phyloP scores from a whole-genome alignment of 1,140 invertebrate genomes.

The Eumaeus atala region DNA sequence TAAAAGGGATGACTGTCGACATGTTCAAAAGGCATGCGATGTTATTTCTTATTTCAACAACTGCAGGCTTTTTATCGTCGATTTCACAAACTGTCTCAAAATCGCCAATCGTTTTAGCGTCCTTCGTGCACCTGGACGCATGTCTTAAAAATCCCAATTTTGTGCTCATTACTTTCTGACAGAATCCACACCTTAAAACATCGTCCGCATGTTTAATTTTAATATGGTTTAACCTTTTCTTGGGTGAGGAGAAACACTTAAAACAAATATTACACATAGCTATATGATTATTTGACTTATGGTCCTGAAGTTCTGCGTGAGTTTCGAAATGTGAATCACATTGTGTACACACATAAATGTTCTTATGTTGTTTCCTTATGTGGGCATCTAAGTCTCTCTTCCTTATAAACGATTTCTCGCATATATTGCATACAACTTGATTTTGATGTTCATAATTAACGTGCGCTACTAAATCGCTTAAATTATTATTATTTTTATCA shows the following conservation, averaged over 20 bases:
- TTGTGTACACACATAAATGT: slow-evolving; percentile 39
- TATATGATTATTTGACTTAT: slow-evolving; percentile 22
- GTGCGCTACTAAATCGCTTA: slow-evolving; percentile 47
- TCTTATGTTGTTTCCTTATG: slow-evolving; percentile 41
- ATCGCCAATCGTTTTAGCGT: background rate
- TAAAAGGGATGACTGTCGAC: slow-evolving; percentile 58
- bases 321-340: slow-evolving; percentile 35
- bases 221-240: slow-evolving; percentile 24
- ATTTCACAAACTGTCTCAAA: slow-evolving; percentile 16
- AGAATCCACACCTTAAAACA: slow-evolving; percentile 25
- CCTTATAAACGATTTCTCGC: slow-evolving; percentile 44
- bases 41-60: slow-evolving; percentile 49
- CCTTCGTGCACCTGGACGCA: slow-evolving; percentile 20
- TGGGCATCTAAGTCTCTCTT: slow-evolving; percentile 45
- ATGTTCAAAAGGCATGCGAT: slow-evolving; percentile 55
- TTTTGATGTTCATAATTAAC: slow-evolving; percentile 44
- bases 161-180: slow-evolving; percentile 23
- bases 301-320: slow-evolving; percentile 18
- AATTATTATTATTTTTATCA: slow-evolving; percentile 39
- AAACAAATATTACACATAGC: slow-evolving; percentile 27
- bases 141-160: slow-evolving; percentile 24
- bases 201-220: slow-evolving; percentile 20
- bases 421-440: slow-evolving; percentile 49
- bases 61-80: slow-evolving; percentile 18
- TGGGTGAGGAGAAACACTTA: slow-evolving; percentile 18